Evolutionary conservation across 2,888 invertebrate genomes (phyloP), one percentile per base, ranked within the genome.

Genomic region (Drosophila niveifrons): DNA sequence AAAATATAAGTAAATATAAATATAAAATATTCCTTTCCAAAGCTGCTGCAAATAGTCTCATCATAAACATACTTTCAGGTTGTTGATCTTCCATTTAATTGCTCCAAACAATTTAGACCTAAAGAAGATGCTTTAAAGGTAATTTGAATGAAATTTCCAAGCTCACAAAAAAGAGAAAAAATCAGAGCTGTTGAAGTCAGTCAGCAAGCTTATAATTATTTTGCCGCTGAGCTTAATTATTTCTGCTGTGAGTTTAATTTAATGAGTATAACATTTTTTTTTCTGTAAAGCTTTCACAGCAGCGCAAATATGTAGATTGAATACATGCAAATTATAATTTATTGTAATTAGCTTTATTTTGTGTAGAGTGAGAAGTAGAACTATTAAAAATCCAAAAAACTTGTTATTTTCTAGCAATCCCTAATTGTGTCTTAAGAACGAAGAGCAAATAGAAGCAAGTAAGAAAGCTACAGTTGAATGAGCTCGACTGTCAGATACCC

Each of bases 311-410:
- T 10, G 36, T 11, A 31, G 36, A 36, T 41, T 13, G 6, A 41
- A 41, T 41, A 8, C 15, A 41, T 13, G 36, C n/a, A 36, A 3
- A 36, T 36, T n/a, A 36, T 36, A n/a, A 36, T 36, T 36, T 36
- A 36, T n/a, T 36, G n/a, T n/a, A 36, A 36, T 36, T 36, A 36
- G 6, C 36, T 41, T 15, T 13, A 41, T 41, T 41, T 41, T 41
- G 39, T 13, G 15, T 41, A 6, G n/a, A 41, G 13, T 6, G 39
- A 39, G 39, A 13, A 13, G 15, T n/a, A 15, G 39, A 15, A 23
- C 23, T 23, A 23, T 23, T 23, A 15, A 41, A 41, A 41, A 15
- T 9, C 11, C n/a, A n/a, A 36, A 39, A 23, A 23, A 23, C 23
- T 23, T 23, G 23, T 23, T 23, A 23, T 23, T 23, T 23, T 23